Percentiles rank a stretch among this genome's conserved stretches.
phyloP scores from a whole-genome alignment of 2,888 invertebrate genomes.

The Dryomyza anilis region DNA sequence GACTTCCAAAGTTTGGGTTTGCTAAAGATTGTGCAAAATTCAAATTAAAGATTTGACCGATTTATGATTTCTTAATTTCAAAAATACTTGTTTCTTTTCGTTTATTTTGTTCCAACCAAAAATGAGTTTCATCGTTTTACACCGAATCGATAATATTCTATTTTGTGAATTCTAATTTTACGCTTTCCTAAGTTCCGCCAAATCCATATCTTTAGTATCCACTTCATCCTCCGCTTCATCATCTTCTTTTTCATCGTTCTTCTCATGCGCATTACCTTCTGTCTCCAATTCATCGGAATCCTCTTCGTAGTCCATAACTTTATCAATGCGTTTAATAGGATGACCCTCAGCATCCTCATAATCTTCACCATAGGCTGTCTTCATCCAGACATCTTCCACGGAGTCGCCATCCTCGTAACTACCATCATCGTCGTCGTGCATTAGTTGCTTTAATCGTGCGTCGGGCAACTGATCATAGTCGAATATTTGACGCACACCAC shows the following conservation, averaged over 20 bases:
- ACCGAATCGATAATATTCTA: no score
- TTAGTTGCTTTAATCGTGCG: conserved; percentile 40
- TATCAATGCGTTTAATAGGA: conserved; percentile 50
- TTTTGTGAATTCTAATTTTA: no score
- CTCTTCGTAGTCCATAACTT: conserved; percentile 46
- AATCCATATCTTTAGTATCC: conserved; percentile 4
- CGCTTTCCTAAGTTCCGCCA: background rate
- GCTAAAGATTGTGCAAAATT: no score
- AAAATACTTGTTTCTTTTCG: no score
- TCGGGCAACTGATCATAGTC: conserved; percentile 60
- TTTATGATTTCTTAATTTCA: no score
- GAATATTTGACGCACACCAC: conserved; percentile 55
- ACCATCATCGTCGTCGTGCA: conserved; percentile 19
- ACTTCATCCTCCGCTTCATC: conserved; percentile 31
- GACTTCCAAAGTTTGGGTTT: no score
- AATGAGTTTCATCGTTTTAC: no score
- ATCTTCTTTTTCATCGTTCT: conserved; percentile 27
- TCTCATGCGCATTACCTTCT: conserved; percentile 37
- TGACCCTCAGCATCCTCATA: conserved; percentile 30
- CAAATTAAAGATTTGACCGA: no score
- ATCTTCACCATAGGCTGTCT: background rate
- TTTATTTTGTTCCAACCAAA: no score
- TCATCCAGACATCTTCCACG: background rate
- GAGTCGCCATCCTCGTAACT: conserved; percentile 13
- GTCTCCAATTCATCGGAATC: conserved; percentile 45